Percentiles rank a stretch among this genome's conserved stretches.
These are phyloP conservation scores for Benthosema pterotum DNA, from an alignment of 2,797 vertebrate genomes.

Conservation along the genomic window DNA sequence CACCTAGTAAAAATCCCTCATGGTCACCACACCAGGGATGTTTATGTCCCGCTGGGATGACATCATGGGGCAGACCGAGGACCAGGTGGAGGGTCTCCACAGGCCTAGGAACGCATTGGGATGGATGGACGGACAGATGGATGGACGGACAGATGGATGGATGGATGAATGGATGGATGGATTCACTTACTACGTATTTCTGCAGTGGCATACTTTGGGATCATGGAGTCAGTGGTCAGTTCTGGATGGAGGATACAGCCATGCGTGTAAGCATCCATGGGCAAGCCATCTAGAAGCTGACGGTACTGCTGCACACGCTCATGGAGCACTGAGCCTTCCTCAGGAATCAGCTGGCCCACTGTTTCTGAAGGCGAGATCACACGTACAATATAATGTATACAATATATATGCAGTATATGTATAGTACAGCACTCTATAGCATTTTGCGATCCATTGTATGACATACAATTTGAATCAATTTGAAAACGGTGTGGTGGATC, in stretches of 20 bases:
- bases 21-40: no score
- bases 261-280: slow-evolving; percentile 98
- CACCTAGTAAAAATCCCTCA: no score
- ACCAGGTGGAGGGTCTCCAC: no score
- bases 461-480: no score
- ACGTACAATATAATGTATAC: background rate
- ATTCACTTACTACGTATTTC: slow-evolving; percentile 99
- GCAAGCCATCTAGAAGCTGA: slow-evolving; percentile 92
- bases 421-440: background rate
- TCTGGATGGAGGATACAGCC: slow-evolving; percentile 99
- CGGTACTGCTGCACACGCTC: slow-evolving; percentile 93
- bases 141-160: slow-evolving; percentile 6
- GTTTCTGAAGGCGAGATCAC: slow-evolving; percentile 78
- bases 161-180: no score
- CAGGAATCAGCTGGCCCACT: slow-evolving; percentile 89
- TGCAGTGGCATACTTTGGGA: slow-evolving; percentile 99
- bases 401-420: no score
- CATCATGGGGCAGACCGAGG: no score
- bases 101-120: no score
- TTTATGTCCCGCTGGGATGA: background rate
- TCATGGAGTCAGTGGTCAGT: slow-evolving; percentile 99
- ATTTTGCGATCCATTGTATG: background rate
- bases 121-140: slow-evolving; percentile 22
- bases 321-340: slow-evolving; percentile 85
- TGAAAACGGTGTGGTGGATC: no score